phyloP scores from a whole-genome alignment of 2,113 vertebrate genomes.

The Heterocephalus glaber region DNA sequence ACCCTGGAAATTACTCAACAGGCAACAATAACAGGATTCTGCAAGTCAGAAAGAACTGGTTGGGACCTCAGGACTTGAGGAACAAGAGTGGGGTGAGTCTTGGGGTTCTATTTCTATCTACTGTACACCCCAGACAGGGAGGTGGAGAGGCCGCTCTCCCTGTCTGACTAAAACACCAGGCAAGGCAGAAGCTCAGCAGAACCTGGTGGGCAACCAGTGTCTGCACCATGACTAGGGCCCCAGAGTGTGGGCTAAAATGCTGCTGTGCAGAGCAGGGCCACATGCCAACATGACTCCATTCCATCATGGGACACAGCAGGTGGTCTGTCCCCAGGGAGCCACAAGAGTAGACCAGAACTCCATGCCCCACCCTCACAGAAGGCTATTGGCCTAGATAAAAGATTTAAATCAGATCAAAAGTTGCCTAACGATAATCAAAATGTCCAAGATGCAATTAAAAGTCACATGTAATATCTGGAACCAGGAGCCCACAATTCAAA shows the following conservation, averaged over 20 bases:
- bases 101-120: background rate
- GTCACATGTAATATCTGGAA: background rate
- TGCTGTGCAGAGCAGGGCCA: background rate
- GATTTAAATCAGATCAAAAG: background rate
- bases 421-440: background rate
- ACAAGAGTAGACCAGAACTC: background rate
- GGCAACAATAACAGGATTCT: background rate
- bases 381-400: background rate
- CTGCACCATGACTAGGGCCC: background rate
- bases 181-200: background rate
- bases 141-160: background rate
- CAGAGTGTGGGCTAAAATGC: background rate
- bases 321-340: background rate
- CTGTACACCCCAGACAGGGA: too few species aligned
- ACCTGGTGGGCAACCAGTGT: background rate
- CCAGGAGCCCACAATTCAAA: background rate
- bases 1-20: background rate
- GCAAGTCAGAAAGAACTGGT: background rate
- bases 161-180: background rate
- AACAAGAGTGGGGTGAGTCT: too few species aligned
- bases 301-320: background rate
- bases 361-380: background rate
- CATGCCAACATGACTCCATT: background rate
- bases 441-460: background rate
- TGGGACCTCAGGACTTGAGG: background rate